Base-by-base conservation (phyloP, 2,113 vertebrate genomes). In the Miniopterus natalensis region DNA sequence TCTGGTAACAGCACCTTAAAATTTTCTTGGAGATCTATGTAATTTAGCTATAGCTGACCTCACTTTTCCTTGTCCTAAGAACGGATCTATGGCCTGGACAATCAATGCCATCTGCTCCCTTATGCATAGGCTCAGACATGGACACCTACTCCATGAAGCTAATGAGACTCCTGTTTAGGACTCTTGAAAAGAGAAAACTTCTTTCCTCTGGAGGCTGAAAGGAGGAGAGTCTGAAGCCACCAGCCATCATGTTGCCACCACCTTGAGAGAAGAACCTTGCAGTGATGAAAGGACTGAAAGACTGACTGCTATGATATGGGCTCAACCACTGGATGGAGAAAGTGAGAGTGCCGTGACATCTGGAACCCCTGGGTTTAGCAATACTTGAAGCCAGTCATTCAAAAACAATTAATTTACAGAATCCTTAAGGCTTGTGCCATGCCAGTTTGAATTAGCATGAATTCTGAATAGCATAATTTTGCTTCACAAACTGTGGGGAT, bases 11-110 rank as follows among this genome's bases (percentile, higher is more conserved):
- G 36, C 29, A 74, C 55, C 79, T 78, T 5, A 83, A 49, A 53
- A 81, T 84, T 83, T 94, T 31, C 65, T 95, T 83, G 74, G 85
- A 73, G 75, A 74, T 42, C 9, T 42, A 51, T 23, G 45, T 51
- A 25, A 79, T 65, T 80, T 89, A 42, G 23, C 21, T n/a, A 63
- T 0, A 75, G 42, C 6, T 88, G 71, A 80, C 14, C 6, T 75
- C 18, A 47, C 1, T 88, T 66, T 88, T 90, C 47, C 47, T 74
- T 75, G 29, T 61, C 66, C 70, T 77, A 55, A 84, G 59, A 53
- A 63, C 84, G 45, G 42, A 18, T 31, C 6, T 21, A 14, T 53
- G 17, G 57, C 21, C 40, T 23, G 15, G 53, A 40, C 47, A 70
- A 27, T 88, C 14, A 51, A 18, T 70, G 57, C 45, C 49, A 57